phyloP scores from a whole-genome alignment of 2,113 vertebrate genomes.

The Murina feae region DNA sequence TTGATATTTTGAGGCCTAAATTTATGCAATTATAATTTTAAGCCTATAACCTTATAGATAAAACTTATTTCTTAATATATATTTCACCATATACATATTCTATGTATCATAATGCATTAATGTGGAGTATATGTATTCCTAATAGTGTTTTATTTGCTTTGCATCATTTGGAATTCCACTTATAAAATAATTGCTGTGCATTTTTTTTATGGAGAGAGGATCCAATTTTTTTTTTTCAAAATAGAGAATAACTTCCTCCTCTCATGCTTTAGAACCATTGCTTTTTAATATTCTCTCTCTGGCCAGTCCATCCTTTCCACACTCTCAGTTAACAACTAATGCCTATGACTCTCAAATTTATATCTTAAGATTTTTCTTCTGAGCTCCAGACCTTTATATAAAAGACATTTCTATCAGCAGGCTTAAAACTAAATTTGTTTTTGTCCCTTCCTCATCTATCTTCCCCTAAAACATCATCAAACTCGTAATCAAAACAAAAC shows the following conservation, averaged over 20 bases:
- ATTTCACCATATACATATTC: neutral
- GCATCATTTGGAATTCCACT: neutral
- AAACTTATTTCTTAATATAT: conserved; percentile 5
- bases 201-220: neutral
- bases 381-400: neutral
- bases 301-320: neutral
- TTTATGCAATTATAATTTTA: neutral
- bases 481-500: neutral
- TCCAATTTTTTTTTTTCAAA: conserved; percentile 11
- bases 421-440: neutral
- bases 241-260: neutral
- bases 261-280: neutral
- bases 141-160: neutral
- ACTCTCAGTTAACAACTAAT: neutral
- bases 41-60: neutral
- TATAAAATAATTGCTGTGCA: neutral
- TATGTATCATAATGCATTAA: neutral
- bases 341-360: neutral
- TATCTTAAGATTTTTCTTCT: neutral
- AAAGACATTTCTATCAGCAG: neutral
- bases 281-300: neutral
- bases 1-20: neutral
- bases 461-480: neutral
- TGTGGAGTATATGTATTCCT: neutral
- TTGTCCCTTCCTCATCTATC: neutral